Evolutionary conservation across 2,888 invertebrate species (phyloP).

Genomic region (Tachina fera): DNA sequence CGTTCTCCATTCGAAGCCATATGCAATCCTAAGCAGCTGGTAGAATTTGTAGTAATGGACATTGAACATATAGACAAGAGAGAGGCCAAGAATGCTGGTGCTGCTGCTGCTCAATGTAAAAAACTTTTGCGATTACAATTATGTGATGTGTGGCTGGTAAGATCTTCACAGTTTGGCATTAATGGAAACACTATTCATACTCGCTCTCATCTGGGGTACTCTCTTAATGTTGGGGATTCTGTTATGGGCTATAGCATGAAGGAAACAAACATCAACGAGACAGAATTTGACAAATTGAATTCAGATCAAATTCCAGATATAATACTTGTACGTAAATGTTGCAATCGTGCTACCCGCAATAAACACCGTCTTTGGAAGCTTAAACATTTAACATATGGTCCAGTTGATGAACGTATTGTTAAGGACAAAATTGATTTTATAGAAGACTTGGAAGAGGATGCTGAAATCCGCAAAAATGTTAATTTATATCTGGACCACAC

Average conservation of each 20-base stretch:
- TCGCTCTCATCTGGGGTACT: constrained; percentile 96
- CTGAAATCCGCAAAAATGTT: constrained; percentile 92
- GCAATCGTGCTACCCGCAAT: constrained; percentile 88
- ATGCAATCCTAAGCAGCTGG: constrained; percentile 94
- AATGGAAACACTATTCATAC: constrained; percentile 92
- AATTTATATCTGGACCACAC: constrained; percentile 92
- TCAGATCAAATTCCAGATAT: constrained; percentile 91
- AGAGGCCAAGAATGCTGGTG: constrained; percentile 89
- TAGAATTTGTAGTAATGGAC: constrained; percentile 97
- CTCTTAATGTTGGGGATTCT: constrained; percentile 96
- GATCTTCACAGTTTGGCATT: constrained; percentile 92
- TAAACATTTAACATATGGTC: constrained; percentile 91
- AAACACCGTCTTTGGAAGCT: constrained; percentile 95
- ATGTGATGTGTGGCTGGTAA: constrained; percentile 97
- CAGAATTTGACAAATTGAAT: constrained; percentile 92
- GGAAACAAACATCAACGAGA: constrained; percentile 96
- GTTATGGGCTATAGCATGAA: constrained; percentile 95
- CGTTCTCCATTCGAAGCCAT: constrained; percentile 93
- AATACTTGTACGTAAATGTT: constrained; percentile 95
- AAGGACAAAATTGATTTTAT: constrained; percentile 96
- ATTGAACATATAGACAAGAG: constrained; percentile 86
- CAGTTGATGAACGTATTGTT: constrained; percentile 86
- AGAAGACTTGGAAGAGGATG: constrained; percentile 98
- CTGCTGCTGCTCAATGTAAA: constrained; percentile 94
- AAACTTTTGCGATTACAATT: constrained; percentile 93